Base-by-base conservation (phyloP, 2,888 invertebrate species). In the Apamea anceps region DNA sequence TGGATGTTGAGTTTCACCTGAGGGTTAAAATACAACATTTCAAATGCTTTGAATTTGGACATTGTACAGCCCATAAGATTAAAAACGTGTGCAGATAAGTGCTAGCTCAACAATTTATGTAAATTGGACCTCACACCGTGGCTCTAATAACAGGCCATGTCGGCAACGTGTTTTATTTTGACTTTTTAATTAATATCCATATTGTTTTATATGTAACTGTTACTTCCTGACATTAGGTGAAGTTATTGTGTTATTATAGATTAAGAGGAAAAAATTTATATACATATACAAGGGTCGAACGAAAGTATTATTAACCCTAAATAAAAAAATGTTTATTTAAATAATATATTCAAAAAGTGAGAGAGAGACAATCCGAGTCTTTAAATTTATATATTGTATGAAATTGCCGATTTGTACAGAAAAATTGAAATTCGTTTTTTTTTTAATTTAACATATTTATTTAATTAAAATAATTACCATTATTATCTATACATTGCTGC, bases 171-270 rank as follows among this genome's bases (percentile, higher is more conserved):
- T 74, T 51, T 75, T 84, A 79, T 85, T 87, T 84, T 66, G 80
- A 79, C 84, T 84, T 79, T 87, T 85, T 85, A 85, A 84, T 85
- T 87, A 79, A 79, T 84, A 87, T 68, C 87, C 65, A 84, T 63
- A 84, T 84, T 79, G 80, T 85, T 84, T 84, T 70, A 45, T 70
- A 70, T 51, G 68, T 84, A 63, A 87, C 62, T 84, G 80, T 79
- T 79, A 85, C 80, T 87, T 85, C 72, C 84, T 73, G 62, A 15
- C 18, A 45, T 42, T 57, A 62, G 18, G 21, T 74, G 48, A 67
- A 67, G 51, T 73, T 72, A 72, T 48, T 77, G 32, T 57, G n/a
- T 45, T 45, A 18, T n/a, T 80, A 8, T 42, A 18, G 15, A 21
- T 48, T 66, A n/a, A 15, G 5, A 32, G 25, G 25, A 62, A 45